Conservation (phyloP, 1,140 invertebrate genomes). For the Epicauta chinensis region DNA sequence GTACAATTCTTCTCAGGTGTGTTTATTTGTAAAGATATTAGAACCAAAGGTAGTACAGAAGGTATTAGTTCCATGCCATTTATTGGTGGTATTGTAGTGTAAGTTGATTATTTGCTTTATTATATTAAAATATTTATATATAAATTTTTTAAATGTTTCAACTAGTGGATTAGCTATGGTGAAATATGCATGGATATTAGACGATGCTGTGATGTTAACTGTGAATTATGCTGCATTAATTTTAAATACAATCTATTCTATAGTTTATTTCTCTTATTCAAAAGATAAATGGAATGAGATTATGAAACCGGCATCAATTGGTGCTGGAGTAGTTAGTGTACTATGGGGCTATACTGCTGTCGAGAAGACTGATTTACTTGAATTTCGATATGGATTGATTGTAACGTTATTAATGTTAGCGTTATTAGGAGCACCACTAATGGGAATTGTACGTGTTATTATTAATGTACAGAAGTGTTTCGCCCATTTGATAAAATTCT, state of each 20-base stretch:
- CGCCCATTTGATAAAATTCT: no score
- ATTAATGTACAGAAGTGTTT: no score
- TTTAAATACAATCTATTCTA: constrained; percentile 58
- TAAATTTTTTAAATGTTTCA: constrained; percentile 23
- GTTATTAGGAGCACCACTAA: constrained; percentile 63
- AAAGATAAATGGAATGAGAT: constrained; percentile 49
- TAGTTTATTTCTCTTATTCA: constrained; percentile 60
- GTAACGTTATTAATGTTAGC: constrained; percentile 61
- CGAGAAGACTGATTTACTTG: constrained; percentile 56
- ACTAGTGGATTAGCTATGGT: constrained; percentile 62
- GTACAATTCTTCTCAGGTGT: constrained; percentile 58
- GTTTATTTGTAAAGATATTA: constrained; percentile 63
- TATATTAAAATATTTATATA: constrained; percentile 1
- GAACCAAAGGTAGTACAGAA: constrained; percentile 56
- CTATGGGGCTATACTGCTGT: constrained; percentile 56
- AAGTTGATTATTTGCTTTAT: constrained; percentile 46
- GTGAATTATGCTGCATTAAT: constrained; percentile 65
- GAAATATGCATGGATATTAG: constrained; percentile 60
- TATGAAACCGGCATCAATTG: constrained; percentile 44
- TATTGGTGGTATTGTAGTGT: constrained; percentile 68
- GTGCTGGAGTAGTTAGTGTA: constrained; percentile 48
- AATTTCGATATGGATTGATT: constrained; percentile 62
- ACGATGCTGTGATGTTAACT: constrained; percentile 64
- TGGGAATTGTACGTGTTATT: constrained; percentile 50
- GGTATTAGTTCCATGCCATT: constrained; percentile 59